These are phyloP conservation scores for Calidris pugnax DNA, from an alignment of 2,113 vertebrate genomes.

Conservation along the genomic window DNA sequence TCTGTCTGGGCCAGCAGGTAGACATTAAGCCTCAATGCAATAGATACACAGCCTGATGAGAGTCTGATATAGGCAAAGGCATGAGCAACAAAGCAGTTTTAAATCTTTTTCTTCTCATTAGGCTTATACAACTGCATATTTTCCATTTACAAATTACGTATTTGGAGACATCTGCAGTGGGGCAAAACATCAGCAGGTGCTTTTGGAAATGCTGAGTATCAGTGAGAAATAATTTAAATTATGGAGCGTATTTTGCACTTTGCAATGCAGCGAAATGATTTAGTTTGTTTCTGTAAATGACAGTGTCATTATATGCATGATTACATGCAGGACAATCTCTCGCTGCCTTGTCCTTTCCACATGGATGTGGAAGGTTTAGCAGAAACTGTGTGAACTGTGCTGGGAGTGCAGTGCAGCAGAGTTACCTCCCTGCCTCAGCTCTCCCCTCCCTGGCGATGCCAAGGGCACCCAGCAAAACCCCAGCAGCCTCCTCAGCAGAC, in stretches of 20 bases:
- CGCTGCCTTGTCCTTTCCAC: not conserved
- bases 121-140: not conserved
- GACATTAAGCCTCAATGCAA: not conserved
- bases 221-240: not conserved
- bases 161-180: not conserved
- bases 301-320: not conserved
- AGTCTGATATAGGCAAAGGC: not conserved
- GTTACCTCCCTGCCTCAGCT: no score
- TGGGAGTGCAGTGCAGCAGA: not conserved
- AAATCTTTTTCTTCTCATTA: not conserved
- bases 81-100: not conserved
- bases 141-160: not conserved
- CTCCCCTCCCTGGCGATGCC: no score
- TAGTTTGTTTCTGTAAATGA: not conserved
- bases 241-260: not conserved
- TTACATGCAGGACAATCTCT: not conserved
- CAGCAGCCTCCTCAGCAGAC: not conserved
- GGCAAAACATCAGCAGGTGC: not conserved
- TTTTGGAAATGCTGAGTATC: not conserved
- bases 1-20: not conserved
- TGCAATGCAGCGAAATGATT: not conserved
- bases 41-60: not conserved
- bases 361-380: not conserved
- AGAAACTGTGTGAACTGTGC: not conserved
- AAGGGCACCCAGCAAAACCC: not conserved